phyloP scores from a whole-genome alignment of 2,888 invertebrate genomes.

The Trissolcus brochymenae region DNA sequence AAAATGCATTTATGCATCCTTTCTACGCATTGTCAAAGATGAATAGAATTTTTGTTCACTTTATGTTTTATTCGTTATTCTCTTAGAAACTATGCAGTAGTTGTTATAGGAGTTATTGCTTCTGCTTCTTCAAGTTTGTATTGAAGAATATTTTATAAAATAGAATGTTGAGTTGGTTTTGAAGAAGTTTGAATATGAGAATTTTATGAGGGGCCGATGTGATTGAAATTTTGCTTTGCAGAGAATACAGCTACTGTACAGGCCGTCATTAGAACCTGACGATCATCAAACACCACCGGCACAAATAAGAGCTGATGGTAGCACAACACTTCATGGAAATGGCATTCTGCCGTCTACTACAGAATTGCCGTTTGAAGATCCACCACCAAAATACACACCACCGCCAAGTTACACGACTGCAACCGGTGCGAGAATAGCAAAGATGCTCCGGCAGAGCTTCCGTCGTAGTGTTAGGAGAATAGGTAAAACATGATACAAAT shows the following conservation, averaged over 20 bases:
- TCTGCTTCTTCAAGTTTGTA: too few relatives aligned
- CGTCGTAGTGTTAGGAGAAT: conserved; percentile 87
- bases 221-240: conserved; percentile 73
- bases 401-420: conserved; percentile 95
- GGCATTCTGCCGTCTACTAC: conserved; percentile 68
- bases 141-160: too few relatives aligned
- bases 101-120: too few relatives aligned
- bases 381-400: conserved; percentile 95
- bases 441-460: conserved; percentile 85
- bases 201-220: too few relatives aligned
- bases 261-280: conserved; percentile 82
- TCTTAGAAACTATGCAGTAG: too few relatives aligned
- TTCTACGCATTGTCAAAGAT: too few relatives aligned
- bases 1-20: too few relatives aligned
- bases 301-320: conserved; percentile 65
- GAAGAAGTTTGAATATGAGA: too few relatives aligned
- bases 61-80: too few relatives aligned
- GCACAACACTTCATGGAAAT: conserved; percentile 66
- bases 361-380: conserved; percentile 80
- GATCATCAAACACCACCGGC: conserved; percentile 70
- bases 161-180: too few relatives aligned
- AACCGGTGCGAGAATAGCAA: conserved; percentile 89
- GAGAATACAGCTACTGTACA: conserved; percentile 90
- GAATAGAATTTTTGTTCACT: too few relatives aligned
- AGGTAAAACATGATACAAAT: conserved; percentile 66